Base-by-base conservation (phyloP, 2,113 vertebrate species). In the Sciurus niger region DNA sequence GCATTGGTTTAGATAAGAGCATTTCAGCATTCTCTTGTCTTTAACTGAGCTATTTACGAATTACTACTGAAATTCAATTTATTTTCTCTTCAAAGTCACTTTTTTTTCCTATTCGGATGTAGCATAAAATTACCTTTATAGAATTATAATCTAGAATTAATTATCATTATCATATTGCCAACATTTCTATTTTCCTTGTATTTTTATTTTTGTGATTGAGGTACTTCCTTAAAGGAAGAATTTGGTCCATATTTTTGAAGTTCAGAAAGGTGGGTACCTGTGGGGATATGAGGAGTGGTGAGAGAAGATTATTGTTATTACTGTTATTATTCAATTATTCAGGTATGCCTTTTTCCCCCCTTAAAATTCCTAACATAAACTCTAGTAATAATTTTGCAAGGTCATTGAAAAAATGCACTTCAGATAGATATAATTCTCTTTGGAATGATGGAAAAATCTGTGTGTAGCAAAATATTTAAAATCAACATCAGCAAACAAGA, bases 241-340 rank as follows among this genome's bases (percentile, higher is more conserved):
- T 97, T 96, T 98, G 96, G 88, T 98, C 43, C 88, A 87, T 98
- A 96, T 98, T 97, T 98, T 98, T 98, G 97, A 98, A 98, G 95
- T 98, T 98, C 91, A 97, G 96, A 98, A 98, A 96, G 83, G 24
- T 80, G 51, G 97, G 82, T 96, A 96, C 94, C 97, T 98, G 48
- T 83, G 43, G 37, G n/a, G 78, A 43, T 16, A 58, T 96, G 37
- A 37, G 78, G 43, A 18, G 72, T 96, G 34, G 51, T 92, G 6
- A 85, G 22, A 77, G 55, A 88, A 93, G 84, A 93, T 92, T 72
- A 77, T 94, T 72, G 34, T 91, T 85, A 83, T 84, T 86, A 28
- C 77, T 65, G 25, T 94, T 78, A 37, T 87, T 98, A 96, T 98
- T 98, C 98, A 92, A 91, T 94, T 98, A 97, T 96, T 96, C 92